These are phyloP conservation scores for Heterohyrax brucei DNA, from an alignment of 2,797 vertebrate genomes.

Conservation along the genomic window DNA sequence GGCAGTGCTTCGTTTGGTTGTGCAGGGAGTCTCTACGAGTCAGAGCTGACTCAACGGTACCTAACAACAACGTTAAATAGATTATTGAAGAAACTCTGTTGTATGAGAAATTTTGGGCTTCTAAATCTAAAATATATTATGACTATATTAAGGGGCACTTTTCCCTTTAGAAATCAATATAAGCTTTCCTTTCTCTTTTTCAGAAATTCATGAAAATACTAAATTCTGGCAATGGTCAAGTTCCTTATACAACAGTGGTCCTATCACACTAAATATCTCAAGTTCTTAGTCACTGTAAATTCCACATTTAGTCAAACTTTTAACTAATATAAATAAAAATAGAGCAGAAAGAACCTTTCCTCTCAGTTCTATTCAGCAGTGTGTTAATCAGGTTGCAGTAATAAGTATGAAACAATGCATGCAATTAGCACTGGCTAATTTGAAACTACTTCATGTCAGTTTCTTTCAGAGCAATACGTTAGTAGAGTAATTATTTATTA, in stretches of 20 bases:
- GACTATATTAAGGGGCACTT: not conserved
- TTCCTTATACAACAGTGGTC: not conserved
- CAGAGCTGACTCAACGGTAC: no score
- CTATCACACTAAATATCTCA: constrained; percentile 7
- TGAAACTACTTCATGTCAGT: constrained; percentile 87
- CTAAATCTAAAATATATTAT: constrained; percentile 49
- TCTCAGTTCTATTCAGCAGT: constrained; percentile 77
- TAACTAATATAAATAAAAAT: constrained; percentile 65
- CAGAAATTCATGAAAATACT: constrained; percentile 42
- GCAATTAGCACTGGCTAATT: constrained; percentile 87
- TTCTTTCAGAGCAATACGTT: constrained; percentile 87
- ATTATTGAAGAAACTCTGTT: not conserved
- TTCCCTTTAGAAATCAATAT: not conserved
- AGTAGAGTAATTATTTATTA: constrained; percentile 88
- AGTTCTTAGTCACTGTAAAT: constrained; percentile 38
- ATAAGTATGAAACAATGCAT: constrained; percentile 86
- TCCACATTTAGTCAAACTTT: constrained; percentile 53
- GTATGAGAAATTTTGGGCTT: not conserved
- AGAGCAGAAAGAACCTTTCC: constrained; percentile 68
- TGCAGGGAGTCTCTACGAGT: no score
- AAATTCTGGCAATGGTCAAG: not conserved
- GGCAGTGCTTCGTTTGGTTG: no score
- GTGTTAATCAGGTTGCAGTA: constrained; percentile 84
- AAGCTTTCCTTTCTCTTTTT: not conserved
- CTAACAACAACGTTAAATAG: not conserved